Evolutionary conservation across 2,888 invertebrate genomes (phyloP), one percentile per base, ranked within the genome.

Genomic region (Habroteleia sp.): DNA sequence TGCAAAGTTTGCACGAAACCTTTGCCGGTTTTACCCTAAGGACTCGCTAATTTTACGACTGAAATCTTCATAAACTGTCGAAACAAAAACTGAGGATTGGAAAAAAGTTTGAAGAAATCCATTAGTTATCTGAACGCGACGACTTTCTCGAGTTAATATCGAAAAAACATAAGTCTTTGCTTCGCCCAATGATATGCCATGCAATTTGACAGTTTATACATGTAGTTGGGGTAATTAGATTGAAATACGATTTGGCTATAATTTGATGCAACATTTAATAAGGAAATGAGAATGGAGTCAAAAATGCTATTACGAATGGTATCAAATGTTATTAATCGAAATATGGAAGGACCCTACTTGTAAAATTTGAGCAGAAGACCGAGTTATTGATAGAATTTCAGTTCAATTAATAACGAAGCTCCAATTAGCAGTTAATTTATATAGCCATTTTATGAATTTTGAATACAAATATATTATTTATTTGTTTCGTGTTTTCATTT

Each of bases 101-200:
- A 79, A 76, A 60, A 79, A 85, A 84, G 79, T 84, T 84, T 81
- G 78, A 77, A 81, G 81, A 82, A 83, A 83, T 84, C 83, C 83
- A 84, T 84, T 84, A 84, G 79, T n/a, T n/a, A 78, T 23, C 29
- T 14, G 29, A 50, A 46, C 16, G n/a, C 20, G 27, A 25, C 50
- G 25, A 23, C 39, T 66, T 16, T 20, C 7, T 41, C 25, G 54
- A 56, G 60, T 54, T 33, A 39, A 72, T 72, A 60, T 48, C 37
- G 27, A 23, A 33, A 52, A 13, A 31, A 44, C 31, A 17, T 11
- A 37, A 33, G 29, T 52, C 7, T 29, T 37, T 42, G 29, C 41
- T 56, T 54, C 50, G 41, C 10, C 8, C 17, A n/a, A 16, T 37
- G n/a, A n/a, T n/a, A n/a, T n/a, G n/a, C n/a, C n/a, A n/a, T n/a